Conservation (phyloP, 2,797 vertebrate genomes). For the Crossoptilon crossoptilon region DNA sequence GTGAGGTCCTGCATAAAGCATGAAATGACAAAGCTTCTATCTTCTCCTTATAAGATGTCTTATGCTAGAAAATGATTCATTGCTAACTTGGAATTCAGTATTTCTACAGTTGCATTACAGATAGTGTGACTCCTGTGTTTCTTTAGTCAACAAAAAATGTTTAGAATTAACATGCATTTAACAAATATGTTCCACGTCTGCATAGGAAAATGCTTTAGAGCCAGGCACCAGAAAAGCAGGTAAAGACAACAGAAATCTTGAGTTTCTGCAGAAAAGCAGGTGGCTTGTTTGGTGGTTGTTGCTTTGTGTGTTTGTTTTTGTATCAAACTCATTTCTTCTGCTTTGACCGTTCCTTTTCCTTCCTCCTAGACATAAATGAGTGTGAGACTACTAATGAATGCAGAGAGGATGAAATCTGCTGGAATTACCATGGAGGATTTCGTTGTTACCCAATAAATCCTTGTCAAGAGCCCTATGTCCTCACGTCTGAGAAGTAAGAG, state of each 20-base stretch:
- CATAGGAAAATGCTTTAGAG: background rate
- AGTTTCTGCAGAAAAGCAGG: background rate
- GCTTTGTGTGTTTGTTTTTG: background rate
- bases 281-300: background rate
- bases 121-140: background rate
- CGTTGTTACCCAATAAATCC: slow-evolving; percentile 95
- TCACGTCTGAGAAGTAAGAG: slow-evolving; percentile 92
- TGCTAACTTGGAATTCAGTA: background rate
- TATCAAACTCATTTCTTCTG: background rate
- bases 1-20: background rate
- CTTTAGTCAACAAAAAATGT: background rate
- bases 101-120: background rate
- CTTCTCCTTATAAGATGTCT: background rate
- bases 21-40: background rate
- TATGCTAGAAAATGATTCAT: background rate
- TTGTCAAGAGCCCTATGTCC: slow-evolving; percentile 92
- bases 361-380: slow-evolving; percentile 91
- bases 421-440: slow-evolving; percentile 95
- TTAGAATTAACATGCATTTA: background rate
- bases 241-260: background rate
- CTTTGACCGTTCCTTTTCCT: slow-evolving; percentile 14
- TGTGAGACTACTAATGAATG: slow-evolving; percentile 92
- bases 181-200: background rate
- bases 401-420: slow-evolving; percentile 93
- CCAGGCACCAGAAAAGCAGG: background rate